Conservation (phyloP, 2,113 vertebrate species). For the Takifugu flavidus region DNA sequence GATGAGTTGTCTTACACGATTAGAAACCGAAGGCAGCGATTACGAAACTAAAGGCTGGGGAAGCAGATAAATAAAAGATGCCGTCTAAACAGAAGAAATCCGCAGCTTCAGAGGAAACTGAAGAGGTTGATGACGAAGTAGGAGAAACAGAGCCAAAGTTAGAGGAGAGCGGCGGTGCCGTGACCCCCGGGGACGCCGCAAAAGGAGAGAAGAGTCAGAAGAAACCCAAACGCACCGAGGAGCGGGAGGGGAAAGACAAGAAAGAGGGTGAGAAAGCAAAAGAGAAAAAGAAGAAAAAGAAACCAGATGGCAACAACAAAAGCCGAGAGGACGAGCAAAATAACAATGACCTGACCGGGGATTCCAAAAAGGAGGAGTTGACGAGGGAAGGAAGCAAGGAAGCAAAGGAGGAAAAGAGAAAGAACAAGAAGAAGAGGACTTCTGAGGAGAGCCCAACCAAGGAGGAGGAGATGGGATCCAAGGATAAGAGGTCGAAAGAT, state of each 20-base stretch:
- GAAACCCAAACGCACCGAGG: constrained; percentile 44
- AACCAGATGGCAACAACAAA: constrained; percentile 36
- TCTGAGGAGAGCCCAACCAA: constrained; percentile 55
- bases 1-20: constrained; percentile 74
- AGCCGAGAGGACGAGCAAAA: constrained; percentile 63
- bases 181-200: constrained; percentile 29
- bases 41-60: constrained; percentile 65
- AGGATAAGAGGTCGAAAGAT: constrained; percentile 67
- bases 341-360: constrained; percentile 72
- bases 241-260: constrained; percentile 31
- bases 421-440: constrained; percentile 75
- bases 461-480: constrained; percentile 68
- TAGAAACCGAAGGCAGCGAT: constrained; percentile 66
- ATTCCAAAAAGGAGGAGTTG: constrained; percentile 65
- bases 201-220: constrained; percentile 48
- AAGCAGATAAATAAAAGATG: constrained; percentile 89
- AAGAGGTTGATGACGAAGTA: constrained; percentile 72
- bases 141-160: constrained; percentile 57
- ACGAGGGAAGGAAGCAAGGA: constrained; percentile 61
- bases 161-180: constrained; percentile 50
- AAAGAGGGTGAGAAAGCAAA: constrained; percentile 38
- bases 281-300: constrained; percentile 58
- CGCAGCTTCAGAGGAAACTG: constrained; percentile 65
- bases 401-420: constrained; percentile 56
- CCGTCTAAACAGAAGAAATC: constrained; percentile 80